Evolutionary conservation across 1,140 invertebrate species (phyloP), one percentile per base, ranked within the genome.

Genomic region (Stegodyphus mimosarum): DNA sequence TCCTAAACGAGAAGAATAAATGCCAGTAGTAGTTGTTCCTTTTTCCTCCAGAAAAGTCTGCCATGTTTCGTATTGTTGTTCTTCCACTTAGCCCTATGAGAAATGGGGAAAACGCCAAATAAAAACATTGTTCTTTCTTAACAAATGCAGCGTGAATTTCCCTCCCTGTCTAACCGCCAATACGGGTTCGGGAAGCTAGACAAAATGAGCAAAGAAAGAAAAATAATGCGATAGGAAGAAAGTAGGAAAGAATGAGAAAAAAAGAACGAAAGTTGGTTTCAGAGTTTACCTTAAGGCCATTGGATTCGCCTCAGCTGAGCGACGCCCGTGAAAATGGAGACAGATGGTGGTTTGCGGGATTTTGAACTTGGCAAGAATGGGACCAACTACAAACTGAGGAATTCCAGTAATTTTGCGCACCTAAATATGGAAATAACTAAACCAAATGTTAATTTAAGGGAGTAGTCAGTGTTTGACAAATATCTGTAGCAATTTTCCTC

Each of bases 211-310:
- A n/a, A 33, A 13, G 15, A 51, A 13, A 73, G 33, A 70, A 70
- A 70, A 70, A 17, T n/a, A 17, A 6, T 17, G 53, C 18, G 51
- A 17, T 71, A 71, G 80, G 67, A 79, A 49, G 53, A 73, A 13
- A 81, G 48, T 63, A 64, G 17, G 48, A 64, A 63, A 49, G 50
- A 79, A n/a, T 53, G 48, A 73, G 33, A 77, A 77, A 72, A 52
- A 70, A 55, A 81, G 48, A 51, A 50, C 66, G 53, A 81, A 72
- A 81, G 76, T 72, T 72, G 67, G 70, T 81, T 81, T 71, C 53
- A 13, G 78, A 81, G 69, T 81, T 81, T 83, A 74, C 71, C 80
- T 74, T 67, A 48, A 71, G 80, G 80, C 80, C 60, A 83, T 83
- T 74, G 55, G 80, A 83, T 74, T 73, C 80, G 80, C 49, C 60